Percentiles rank a stretch among this genome's conserved stretches.
Evolutionary conservation across 2,888 invertebrate genomes (phyloP).

Genomic region (Polydrusus tereticollis): DNA sequence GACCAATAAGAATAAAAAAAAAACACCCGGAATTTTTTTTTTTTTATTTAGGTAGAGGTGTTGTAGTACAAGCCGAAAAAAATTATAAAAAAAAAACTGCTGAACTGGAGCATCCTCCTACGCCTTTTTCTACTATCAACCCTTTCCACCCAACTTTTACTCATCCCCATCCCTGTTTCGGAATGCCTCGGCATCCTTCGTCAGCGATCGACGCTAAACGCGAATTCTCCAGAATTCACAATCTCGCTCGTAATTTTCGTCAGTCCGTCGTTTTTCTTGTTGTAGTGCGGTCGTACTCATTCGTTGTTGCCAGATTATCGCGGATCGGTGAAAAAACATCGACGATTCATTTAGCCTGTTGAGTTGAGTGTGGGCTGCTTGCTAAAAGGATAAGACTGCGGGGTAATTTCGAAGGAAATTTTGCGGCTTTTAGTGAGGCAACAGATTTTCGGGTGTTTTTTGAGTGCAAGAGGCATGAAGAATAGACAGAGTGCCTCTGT

Average conservation of each 20-base stretch:
- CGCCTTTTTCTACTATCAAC: neutral
- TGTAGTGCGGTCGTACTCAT: slow-evolving; percentile 17
- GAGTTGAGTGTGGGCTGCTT: slow-evolving; percentile 30
- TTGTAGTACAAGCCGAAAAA: neutral
- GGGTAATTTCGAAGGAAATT: neutral
- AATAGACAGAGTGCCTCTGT: slow-evolving; percentile 40
- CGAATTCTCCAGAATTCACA: slow-evolving; percentile 18
- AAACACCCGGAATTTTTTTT: too few relatives aligned
- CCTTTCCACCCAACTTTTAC: neutral
- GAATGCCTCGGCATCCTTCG: neutral
- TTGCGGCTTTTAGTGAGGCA: slow-evolving; percentile 4
- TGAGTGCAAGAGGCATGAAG: slow-evolving; percentile 36
- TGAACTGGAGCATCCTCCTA: neutral
- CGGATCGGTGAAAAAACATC: slow-evolving; percentile 28
- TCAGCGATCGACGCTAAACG: neutral
- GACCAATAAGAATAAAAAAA: too few relatives aligned
- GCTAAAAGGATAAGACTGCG: neutral
- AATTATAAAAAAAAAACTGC: neutral
- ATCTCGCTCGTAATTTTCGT: slow-evolving; percentile 14
- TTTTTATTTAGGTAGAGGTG: neutral
- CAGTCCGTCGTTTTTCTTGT: slow-evolving; percentile 28
- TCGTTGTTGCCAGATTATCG: slow-evolving; percentile 24
- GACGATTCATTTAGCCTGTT: slow-evolving; percentile 37
- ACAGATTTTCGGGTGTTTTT: slow-evolving; percentile 8
- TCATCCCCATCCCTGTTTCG: slow-evolving; percentile 5